Evolutionary conservation across 2,113 vertebrate species (phyloP).

Genomic region (Campylomormyrus numenius): DNA sequence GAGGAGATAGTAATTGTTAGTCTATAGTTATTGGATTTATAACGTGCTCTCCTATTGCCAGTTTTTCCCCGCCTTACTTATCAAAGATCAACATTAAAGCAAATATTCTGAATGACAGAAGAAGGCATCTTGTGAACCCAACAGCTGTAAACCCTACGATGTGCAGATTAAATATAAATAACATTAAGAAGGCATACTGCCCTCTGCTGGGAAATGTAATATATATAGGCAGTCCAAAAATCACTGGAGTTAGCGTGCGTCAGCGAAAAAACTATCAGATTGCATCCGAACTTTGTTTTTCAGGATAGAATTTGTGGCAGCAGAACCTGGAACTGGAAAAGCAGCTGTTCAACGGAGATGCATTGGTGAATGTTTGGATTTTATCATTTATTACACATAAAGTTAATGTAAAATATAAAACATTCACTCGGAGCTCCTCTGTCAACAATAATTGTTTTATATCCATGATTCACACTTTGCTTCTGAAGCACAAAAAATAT

Average conservation of each 20-base stretch:
- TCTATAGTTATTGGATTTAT: not conserved
- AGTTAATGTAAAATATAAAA: not conserved
- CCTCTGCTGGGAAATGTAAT: constrained; percentile 11
- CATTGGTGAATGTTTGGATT: not conserved
- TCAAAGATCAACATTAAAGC: not conserved
- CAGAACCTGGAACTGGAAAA: not conserved
- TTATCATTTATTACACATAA: not conserved
- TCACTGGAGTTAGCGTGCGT: not conserved
- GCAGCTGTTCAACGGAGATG: not conserved
- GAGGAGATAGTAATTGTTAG: not conserved
- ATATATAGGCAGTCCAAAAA: not conserved
- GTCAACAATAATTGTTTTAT: not conserved
- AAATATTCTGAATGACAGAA: not conserved
- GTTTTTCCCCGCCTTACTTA: not conserved
- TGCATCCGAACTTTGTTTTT: not conserved
- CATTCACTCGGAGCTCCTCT: not conserved
- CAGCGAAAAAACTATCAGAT: not conserved
- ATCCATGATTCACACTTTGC: not conserved
- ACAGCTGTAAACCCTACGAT: not conserved
- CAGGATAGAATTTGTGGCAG: not conserved
- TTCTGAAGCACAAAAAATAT: not conserved
- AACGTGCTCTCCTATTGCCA: not conserved
- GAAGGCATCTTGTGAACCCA: not conserved
- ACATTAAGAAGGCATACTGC: not conserved
- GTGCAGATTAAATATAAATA: not conserved